Conservation (phyloP, 2,113 vertebrate genomes). For the Marmota monax region DNA sequence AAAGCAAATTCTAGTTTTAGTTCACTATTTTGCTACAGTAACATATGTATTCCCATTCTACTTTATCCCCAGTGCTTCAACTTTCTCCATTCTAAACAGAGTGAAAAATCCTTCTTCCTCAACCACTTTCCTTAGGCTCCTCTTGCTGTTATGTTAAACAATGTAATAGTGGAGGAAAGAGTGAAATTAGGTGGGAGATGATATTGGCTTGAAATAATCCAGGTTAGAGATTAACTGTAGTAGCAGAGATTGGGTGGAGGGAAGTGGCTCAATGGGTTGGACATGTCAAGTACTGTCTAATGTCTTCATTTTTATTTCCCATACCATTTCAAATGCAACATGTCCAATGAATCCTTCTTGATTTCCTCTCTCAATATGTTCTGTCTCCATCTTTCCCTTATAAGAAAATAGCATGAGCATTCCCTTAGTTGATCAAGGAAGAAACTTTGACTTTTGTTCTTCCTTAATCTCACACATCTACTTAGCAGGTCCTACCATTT, state of each 20-base stretch:
- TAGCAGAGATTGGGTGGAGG: not conserved
- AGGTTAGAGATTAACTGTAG: not conserved
- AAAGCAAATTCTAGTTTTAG: conserved; percentile 5
- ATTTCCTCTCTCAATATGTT: not conserved
- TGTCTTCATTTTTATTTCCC: not conserved
- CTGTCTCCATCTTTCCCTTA: not conserved
- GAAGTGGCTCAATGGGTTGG: not conserved
- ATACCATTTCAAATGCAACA: not conserved
- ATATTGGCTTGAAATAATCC: not conserved
- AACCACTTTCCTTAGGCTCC: not conserved
- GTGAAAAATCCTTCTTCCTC: not conserved
- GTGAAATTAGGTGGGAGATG: not conserved
- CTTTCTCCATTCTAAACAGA: not conserved
- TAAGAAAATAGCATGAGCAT: not conserved
- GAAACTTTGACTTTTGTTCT: not conserved
- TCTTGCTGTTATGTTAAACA: not conserved
- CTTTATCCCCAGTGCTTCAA: not conserved
- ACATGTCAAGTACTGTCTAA: not conserved
- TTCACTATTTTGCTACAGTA: not conserved
- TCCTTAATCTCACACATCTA: not conserved
- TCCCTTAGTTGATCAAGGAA: not conserved
- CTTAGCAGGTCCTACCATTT: not conserved
- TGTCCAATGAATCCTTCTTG: not conserved
- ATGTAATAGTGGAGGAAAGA: not conserved
- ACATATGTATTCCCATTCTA: not conserved